Evolutionary conservation across 1,140 invertebrate genomes (phyloP), one percentile per base, ranked within the genome.

Genomic region (Rhizoglyphus robini): DNA sequence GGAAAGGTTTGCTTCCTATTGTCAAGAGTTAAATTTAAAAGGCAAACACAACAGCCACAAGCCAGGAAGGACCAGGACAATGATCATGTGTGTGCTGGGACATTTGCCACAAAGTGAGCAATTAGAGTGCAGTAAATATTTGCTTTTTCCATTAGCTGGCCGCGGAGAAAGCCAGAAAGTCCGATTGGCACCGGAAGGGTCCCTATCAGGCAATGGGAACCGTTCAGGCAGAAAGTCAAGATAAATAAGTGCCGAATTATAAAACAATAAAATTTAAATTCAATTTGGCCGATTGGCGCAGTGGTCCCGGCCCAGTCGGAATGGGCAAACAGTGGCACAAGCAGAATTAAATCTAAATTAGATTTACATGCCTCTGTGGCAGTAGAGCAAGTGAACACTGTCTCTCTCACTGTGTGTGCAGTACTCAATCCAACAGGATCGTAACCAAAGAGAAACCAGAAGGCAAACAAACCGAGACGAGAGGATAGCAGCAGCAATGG

Each of bases 291-390:
- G 51, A 46, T 46, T 46, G 51, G 20, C 8, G 23, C 23, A 54
- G 20, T 25, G n/a, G n/a, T n/a, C n/a, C n/a, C 36, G 36, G 18
- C 36, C 36, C 36, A 41, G 8, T 8, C 8, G 18, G 8, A 41
- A 41, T 41, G 36, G 36, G 18, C 18, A 18, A 41, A 41, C 36
- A 8, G 36, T 11, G 18, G 36, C 36, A 41, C 51, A 54, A 54
- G 51, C 51, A 54, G 31, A 54, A 54, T 54, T 54, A 54, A 54
- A 54, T 54, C 51, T 32, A 54, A 54, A 54, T 54, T 54, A 54
- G 51, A 54, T 54, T 54, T 54, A 54, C 51, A 41, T 41, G 8
- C 36, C 36, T 41, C 36, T 41, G 36, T 41, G 36, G 36, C 36
- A 18, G 18, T 18, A 41, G 18, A 8, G 36, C 8, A 41, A 41